Evolutionary conservation across 2,113 vertebrate species (phyloP).

Genomic region (Mungos mungo): DNA sequence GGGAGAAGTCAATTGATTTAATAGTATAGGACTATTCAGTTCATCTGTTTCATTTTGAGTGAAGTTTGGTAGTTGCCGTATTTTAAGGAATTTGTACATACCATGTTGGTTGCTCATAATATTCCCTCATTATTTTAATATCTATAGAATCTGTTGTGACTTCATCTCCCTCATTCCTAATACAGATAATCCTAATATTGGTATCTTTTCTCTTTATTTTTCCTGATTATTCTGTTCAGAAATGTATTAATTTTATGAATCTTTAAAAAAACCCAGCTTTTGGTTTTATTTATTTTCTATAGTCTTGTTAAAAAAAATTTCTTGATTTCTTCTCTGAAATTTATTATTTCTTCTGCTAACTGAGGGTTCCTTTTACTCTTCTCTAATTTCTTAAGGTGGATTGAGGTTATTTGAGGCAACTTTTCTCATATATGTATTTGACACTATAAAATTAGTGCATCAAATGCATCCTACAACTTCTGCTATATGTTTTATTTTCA

Average conservation of each 20-base stretch:
- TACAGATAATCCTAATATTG: not conserved
- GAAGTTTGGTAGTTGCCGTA: not conserved
- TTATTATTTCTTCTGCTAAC: not conserved
- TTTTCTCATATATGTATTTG: not conserved
- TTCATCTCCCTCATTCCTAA: not conserved
- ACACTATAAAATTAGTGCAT: not conserved
- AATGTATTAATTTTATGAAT: not conserved
- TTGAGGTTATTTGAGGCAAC: not conserved
- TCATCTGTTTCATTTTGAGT: not conserved
- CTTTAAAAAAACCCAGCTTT: not conserved
- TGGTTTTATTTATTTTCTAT: slow-evolving; percentile 4
- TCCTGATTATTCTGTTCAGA: not conserved
- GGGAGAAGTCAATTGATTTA: not conserved
- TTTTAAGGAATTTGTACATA: not conserved
- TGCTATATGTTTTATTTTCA: not conserved
- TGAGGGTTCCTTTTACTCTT: not conserved
- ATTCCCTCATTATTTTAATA: not conserved
- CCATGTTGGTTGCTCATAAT: not conserved
- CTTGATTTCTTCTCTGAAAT: not conserved
- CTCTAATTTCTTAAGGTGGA: not conserved
- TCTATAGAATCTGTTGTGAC: not conserved
- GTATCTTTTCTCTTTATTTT: slow-evolving; percentile 6
- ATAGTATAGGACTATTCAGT: not conserved
- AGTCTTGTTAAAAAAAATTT: not conserved
- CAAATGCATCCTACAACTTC: not conserved